Evolutionary conservation across 30 jellyfish, hydroid and myxozoan species (phyloP), one percentile per base, ranked within the genome.

Genomic region (Rhopilema esculentum): DNA sequence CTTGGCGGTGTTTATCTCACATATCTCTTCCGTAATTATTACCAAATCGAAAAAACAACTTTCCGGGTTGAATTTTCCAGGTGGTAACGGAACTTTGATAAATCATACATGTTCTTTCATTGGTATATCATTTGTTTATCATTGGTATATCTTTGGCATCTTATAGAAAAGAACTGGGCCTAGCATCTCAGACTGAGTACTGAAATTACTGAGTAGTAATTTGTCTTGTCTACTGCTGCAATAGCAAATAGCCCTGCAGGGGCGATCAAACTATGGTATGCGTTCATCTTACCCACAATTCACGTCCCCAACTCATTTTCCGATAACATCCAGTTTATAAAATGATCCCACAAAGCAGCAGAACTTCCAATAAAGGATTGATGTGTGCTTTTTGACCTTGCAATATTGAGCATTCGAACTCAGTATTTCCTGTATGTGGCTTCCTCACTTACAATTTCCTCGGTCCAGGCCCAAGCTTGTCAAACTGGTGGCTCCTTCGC

Each of bases 231-330:
- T n/a, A n/a, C n/a, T n/a, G n/a, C n/a, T n/a, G n/a, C 12, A 40
- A 40, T 40, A 40, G 12, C 6, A 12, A 40, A 40, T 6, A 40
- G 12, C 57, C 12, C 57, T 2, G 57, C 12, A 40, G 57, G 57
- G 12, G 57, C 57, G 57, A 12, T 12, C 57, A 2, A 40, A 12
- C 57, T 12, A 40, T 12, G 12, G 57, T 40, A 40, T 2, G 12
- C 57, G 12, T 12, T 2, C 6, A 6, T 40, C 92, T 50, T 63
- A 84, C 92, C 92, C 92, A 84, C 27, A 84, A 80, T 66, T 84
- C 92, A 21, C 33, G 72, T 70, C 92, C 92, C 92, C 92, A 84
- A 40, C 92, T 84, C 92, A 84, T 84, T 25, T 80, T 80, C 12
- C 57, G 57, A 40, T 40, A 12, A 40, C 57, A 40, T 40, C 57